These are phyloP conservation scores for Otus scops DNA, from an alignment of 2,797 vertebrate species.

Conservation along the genomic window DNA sequence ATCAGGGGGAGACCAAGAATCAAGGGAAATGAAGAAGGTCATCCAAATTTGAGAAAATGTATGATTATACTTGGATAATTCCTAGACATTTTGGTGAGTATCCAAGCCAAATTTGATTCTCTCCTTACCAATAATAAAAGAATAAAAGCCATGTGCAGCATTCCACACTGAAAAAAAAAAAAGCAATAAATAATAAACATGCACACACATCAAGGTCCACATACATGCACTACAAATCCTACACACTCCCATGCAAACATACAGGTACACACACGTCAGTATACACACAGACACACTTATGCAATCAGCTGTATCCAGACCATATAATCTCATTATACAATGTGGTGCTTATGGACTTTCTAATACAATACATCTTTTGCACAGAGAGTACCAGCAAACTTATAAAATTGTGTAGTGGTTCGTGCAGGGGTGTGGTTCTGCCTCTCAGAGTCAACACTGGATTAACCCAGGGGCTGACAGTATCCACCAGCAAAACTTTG, in stretches of 20 bases:
- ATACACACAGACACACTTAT: background rate
- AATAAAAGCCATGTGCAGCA: background rate
- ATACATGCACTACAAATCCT: background rate
- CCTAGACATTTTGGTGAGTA: background rate
- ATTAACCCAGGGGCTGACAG: background rate
- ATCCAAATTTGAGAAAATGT: background rate
- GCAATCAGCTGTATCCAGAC: background rate
- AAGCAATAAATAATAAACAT: background rate
- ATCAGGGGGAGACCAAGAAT: background rate
- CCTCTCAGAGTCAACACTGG: background rate
- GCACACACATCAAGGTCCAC: background rate
- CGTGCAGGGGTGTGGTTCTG: background rate
- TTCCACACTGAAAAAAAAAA: background rate
- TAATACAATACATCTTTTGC: rapidly evolving
- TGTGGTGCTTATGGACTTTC: background rate
- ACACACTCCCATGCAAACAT: background rate
- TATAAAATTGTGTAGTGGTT: background rate
- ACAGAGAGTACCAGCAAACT: background rate
- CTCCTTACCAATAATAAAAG: background rate
- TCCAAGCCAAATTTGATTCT: background rate
- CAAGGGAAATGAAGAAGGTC: background rate
- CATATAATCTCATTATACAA: rapidly evolving
- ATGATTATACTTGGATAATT: background rate
- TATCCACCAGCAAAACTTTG: background rate
- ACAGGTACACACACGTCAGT: background rate